Base-by-base conservation (phyloP, 2,797 vertebrate species). In the Protonibea diacanthus region DNA sequence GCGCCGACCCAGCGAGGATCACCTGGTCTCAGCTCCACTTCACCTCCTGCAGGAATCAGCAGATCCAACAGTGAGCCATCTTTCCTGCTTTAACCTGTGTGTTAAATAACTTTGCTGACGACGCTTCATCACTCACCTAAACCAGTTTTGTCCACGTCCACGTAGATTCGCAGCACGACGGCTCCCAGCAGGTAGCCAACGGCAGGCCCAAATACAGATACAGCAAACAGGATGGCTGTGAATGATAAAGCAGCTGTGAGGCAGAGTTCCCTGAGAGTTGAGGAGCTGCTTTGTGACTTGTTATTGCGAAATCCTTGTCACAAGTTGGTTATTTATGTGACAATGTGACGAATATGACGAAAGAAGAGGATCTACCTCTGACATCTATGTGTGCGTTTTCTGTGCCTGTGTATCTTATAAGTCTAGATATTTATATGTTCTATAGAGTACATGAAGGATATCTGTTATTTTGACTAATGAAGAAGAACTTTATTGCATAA, bases 1-100 rank as follows among this genome's bases (percentile, higher is more conserved):
- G 98, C 98, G 29, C 98, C 98, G 0, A 99, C 96, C 98, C 98
- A 99, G 47, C 96, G 96, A 25, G 97, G 97, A 83, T 99, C 98
- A 6, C 60, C n/a, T 0, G 92, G 94, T 7, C 71, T 94, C 93
- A 99, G 80, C 76, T 95, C 92, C 57, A 92, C 78, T 5, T 90
- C 18, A 0, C 63, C 92, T 68, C 47, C 92, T 97, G 92, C 17
- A 74, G 25, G 23, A 80, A 29, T 66, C 13, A 59, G 47, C 2
- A 8, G 29, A 18, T 38, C 33, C 18, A 74, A 13, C 44, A 29
- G 0, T 48, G 18, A 56, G 11, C 5, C 10, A 23, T 47, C 15
- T 18, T 18, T 21, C 29, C 52, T 18, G 21, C 18, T 44, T 59
- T 10, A 40, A 61, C 13, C 14, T 1, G 17, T 27, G 20, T 21